Conservation (phyloP, 2,888 invertebrate species). For the Elysia crispata region DNA sequence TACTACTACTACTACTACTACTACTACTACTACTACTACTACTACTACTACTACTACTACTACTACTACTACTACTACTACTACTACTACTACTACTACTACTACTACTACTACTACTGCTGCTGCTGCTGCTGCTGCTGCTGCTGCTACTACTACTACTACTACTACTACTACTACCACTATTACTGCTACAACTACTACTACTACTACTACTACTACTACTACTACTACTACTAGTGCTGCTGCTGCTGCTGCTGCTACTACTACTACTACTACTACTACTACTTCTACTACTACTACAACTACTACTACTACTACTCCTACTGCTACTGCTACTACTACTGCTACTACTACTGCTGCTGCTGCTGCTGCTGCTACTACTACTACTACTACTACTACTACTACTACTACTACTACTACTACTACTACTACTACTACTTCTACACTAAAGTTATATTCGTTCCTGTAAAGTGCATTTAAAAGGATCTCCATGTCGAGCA, state of each 20-base stretch:
- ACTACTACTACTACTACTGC: slow-evolving; percentile 31
- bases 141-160: not conserved
- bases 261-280: not conserved
- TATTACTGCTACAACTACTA: too few species aligned
- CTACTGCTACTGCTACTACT: not conserved
- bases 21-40: slow-evolving; percentile 34
- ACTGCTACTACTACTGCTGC: not conserved
- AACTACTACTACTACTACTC: not conserved
- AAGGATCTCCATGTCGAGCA: too few species aligned
- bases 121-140: slow-evolving; percentile 10
- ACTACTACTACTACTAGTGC: not conserved
- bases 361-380: not conserved
- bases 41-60: slow-evolving; percentile 28
- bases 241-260: not conserved
- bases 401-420: slow-evolving; percentile 21
- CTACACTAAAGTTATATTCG: too few species aligned
- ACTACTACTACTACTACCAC: not conserved
- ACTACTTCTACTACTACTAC: not conserved
- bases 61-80: slow-evolving; percentile 31
- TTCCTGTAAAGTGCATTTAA: too few species aligned
- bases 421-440: slow-evolving; percentile 22
- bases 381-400: not conserved
- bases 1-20: slow-evolving; percentile 36
- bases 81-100: slow-evolving; percentile 37
- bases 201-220: not conserved